Evolutionary conservation across 2,888 invertebrate genomes (phyloP).

Genomic region (Habrosyne pyritoides): DNA sequence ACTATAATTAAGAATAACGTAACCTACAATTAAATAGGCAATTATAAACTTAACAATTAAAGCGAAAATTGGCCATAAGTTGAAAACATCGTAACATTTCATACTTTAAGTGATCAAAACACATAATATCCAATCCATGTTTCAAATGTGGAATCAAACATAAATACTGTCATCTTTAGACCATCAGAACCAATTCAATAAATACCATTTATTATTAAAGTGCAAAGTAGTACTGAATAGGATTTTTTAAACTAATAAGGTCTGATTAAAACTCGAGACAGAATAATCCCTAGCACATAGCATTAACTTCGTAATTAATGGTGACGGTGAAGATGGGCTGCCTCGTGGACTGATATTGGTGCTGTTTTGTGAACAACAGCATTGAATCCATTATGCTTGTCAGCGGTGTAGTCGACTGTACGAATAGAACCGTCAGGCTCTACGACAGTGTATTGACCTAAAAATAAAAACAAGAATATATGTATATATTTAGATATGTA

Average conservation of each 20-base stretch:
- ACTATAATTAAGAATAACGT: background rate
- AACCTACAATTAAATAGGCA: slow-evolving; percentile 5
- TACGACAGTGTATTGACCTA: slow-evolving; percentile 79
- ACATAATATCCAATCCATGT: no score
- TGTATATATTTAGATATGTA: no score
- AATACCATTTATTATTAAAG: no score
- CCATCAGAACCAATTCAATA: no score
- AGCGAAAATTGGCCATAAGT: background rate
- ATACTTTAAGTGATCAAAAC: no score
- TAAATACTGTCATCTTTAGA: no score
- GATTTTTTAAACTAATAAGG: no score
- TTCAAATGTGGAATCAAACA: no score
- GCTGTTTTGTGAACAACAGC: slow-evolving; percentile 78
- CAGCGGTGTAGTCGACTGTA: slow-evolving; percentile 80
- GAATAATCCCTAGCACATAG: background rate
- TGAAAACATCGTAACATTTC: no score
- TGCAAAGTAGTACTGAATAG: no score
- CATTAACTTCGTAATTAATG: slow-evolving; percentile 4
- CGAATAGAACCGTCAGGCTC: slow-evolving; percentile 80
- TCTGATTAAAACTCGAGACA: background rate
- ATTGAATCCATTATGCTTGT: slow-evolving; percentile 79
- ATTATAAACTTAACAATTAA: slow-evolving; percentile 1
- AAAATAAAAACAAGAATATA: slow-evolving; percentile 20
- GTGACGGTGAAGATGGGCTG: slow-evolving; percentile 53
- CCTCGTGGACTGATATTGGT: slow-evolving; percentile 72